A percentile compares a stretch with the other conserved stretches of the same genome.
phyloP scores from a whole-genome alignment of 2,888 invertebrate species.

The Gisinianus flammeolus region DNA sequence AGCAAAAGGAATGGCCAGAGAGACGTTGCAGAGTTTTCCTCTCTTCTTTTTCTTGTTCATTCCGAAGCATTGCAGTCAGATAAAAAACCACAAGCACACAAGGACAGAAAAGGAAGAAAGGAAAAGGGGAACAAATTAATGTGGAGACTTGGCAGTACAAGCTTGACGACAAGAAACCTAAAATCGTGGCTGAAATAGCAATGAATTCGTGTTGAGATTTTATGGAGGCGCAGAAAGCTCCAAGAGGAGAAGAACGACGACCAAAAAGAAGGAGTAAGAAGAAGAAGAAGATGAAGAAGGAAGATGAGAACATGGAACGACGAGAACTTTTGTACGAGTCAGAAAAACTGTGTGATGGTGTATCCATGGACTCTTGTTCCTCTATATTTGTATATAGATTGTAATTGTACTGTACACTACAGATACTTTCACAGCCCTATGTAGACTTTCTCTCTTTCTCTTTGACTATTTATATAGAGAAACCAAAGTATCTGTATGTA shows the following conservation, averaged over 20 bases:
- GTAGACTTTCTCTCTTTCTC: neutral
- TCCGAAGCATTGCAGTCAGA: neutral
- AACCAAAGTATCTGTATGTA: neutral
- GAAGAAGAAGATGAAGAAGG: neutral
- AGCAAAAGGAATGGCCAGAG: neutral
- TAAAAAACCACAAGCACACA: neutral
- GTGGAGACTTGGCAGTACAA: neutral
- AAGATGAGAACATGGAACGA: neutral
- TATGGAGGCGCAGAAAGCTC: slow-evolving; percentile 6
- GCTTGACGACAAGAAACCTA: slow-evolving; percentile 34
- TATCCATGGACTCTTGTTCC: neutral
- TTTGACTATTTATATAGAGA: no score
- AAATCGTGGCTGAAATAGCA: slow-evolving; percentile 43
- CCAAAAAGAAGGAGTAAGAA: neutral
- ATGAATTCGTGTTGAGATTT: slow-evolving; percentile 36
- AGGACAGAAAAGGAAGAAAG: neutral
- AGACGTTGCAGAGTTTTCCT: neutral
- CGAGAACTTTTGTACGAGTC: neutral
- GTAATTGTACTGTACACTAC: neutral
- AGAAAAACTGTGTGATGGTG: no score
- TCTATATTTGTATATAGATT: neutral
- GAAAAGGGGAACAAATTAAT: slow-evolving; percentile 16
- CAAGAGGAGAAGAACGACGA: neutral
- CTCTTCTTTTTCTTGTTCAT: neutral
- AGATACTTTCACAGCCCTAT: neutral